Evolutionary conservation across 1,140 invertebrate genomes (phyloP).

Genomic region (Plutomurus gul): DNA sequence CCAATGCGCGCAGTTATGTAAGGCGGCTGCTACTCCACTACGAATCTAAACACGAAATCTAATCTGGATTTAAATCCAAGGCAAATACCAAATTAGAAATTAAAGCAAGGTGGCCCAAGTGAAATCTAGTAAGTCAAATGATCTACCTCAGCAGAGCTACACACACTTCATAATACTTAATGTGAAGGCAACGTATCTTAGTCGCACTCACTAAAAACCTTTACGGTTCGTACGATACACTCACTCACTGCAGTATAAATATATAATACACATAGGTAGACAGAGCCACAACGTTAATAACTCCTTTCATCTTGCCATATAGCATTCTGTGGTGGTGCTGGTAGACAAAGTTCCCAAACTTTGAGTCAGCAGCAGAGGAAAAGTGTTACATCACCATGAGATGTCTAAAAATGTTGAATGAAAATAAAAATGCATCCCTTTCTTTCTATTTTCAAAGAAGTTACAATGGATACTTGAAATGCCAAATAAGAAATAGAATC

Average conservation of each 20-base stretch:
- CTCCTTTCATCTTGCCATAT: not conserved
- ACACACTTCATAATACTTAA: not conserved
- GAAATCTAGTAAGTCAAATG: not conserved
- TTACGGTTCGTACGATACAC: not conserved
- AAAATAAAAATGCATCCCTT: conserved; percentile 7
- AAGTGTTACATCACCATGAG: conserved; percentile 40
- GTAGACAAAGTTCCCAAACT: not conserved
- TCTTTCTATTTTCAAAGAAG: not conserved
- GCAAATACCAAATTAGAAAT: conserved; percentile 22
- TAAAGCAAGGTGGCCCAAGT: conserved; percentile 2
- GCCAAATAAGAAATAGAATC: not conserved
- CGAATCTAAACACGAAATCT: not conserved
- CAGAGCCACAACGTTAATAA: not conserved
- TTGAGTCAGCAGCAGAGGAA: conserved; percentile 1
- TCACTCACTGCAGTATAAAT: too few relatives aligned
- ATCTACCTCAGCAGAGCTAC: too few relatives aligned
- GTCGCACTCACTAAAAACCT: not conserved
- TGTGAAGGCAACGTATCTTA: not conserved
- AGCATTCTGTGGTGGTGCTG: too few relatives aligned
- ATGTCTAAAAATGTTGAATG: conserved; percentile 38
- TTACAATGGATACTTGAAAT: not conserved
- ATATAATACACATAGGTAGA: not conserved
- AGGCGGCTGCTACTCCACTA: not conserved
- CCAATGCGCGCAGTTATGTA: not conserved
- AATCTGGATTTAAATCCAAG: conserved; percentile 16